Conservation (phyloP, 2,113 vertebrate genomes). For the Ceuthmochares aereus region DNA sequence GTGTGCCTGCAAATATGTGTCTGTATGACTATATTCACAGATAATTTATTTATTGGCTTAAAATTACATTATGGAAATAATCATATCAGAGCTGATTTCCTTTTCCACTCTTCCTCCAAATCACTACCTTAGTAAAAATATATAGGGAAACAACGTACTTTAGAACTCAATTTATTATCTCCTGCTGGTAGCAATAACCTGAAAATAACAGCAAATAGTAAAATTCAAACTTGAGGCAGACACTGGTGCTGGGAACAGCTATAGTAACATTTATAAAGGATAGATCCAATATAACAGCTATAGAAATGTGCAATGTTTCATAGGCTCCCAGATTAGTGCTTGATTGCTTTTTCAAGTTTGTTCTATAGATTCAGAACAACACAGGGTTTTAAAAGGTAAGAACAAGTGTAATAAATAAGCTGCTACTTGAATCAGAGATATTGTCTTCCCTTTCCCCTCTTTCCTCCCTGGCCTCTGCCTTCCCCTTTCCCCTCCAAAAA, state of each 20-base stretch:
- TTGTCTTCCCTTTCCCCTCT: background rate
- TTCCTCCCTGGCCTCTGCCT: background rate
- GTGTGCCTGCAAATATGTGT: background rate
- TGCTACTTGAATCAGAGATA: background rate
- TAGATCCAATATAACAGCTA: conserved; percentile 33
- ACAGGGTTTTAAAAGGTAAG: conserved; percentile 7
- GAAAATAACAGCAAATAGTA: conserved; percentile 59
- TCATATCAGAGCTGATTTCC: conserved; percentile 4
- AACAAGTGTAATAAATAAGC: background rate
- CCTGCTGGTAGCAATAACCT: conserved; percentile 58
- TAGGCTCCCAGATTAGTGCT: conserved; percentile 39
- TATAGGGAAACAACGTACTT: conserved; percentile 47
- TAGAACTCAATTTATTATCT: conserved; percentile 64
- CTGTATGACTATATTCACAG: conserved; percentile 2
- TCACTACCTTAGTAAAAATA: conserved; percentile 44
- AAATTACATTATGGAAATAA: conserved; percentile 53
- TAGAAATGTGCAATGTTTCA: conserved; percentile 36
- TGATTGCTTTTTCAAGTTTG: conserved; percentile 53
- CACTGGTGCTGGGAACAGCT: conserved; percentile 25
- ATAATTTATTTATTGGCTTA: conserved; percentile 64
- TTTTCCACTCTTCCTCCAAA: background rate
- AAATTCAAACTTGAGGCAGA: conserved; percentile 58
- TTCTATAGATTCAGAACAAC: conserved; percentile 18
- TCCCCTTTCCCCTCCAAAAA: background rate
- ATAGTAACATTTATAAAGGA: conserved; percentile 30